Conservation (phyloP, 2,113 vertebrate genomes). For the Platichthys flesus region DNA sequence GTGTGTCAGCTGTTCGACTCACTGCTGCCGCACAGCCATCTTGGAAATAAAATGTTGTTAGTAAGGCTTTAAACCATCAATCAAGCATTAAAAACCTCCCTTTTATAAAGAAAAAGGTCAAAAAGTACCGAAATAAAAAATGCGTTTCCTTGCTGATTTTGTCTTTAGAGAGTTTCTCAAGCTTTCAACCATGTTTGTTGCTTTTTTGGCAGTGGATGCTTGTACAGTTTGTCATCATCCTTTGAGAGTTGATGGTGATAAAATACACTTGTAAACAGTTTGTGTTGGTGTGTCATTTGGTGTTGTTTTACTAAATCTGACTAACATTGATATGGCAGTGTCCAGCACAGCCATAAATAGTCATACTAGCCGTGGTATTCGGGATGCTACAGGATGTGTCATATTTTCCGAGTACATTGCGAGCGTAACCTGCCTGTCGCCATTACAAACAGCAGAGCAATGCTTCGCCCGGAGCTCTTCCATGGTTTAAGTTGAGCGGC, state of each 20-base stretch:
- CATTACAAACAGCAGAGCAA: constrained; percentile 61
- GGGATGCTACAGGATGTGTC: constrained; percentile 37
- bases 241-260: not conserved
- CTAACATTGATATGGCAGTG: not conserved
- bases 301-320: constrained; percentile 1
- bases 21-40: not conserved
- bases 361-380: constrained; percentile 9
- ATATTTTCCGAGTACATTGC: constrained; percentile 51
- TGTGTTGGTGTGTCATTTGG: not conserved
- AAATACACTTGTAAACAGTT: not conserved
- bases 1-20: not conserved
- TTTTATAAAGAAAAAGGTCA: not conserved
- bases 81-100: not conserved
- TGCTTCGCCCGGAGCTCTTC: constrained; percentile 33
- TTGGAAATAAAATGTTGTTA: not conserved
- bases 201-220: not conserved
- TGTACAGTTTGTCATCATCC: not conserved
- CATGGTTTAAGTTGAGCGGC: constrained; percentile 25
- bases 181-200: not conserved
- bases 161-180: not conserved
- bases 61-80: no score
- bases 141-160: not conserved
- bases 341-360: constrained; percentile 62
- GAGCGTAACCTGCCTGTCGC: constrained; percentile 42
- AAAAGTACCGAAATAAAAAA: no score